Base-by-base conservation (phyloP, 1,140 invertebrate genomes). In the Phymastichus coffea region DNA sequence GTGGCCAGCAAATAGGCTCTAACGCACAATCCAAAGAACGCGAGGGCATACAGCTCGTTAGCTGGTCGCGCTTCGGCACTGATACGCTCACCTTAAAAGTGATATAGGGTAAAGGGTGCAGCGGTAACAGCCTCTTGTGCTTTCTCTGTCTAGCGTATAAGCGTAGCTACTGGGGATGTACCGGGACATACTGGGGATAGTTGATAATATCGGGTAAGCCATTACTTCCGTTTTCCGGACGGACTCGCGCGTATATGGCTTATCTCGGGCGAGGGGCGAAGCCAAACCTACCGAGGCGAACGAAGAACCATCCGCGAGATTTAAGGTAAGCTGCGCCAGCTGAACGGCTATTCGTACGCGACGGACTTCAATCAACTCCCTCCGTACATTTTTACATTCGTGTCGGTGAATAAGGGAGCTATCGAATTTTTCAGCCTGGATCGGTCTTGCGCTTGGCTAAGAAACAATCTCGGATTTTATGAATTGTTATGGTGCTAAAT, bases 121-220 rank as follows among this genome's bases (percentile, higher is more conserved):
- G n/a, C 4, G 47, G 56, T 58, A 43, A 58, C 26, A 51, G 26
- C 37, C 25, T 33, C 38, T 19, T 20, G 15, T 47, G n/a, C 43
- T 15, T 12, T n/a, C 40, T 3, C n/a, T n/a, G n/a, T n/a, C n/a
- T n/a, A n/a, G n/a, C n/a, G n/a, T n/a, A n/a, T n/a, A n/a, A n/a
- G n/a, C n/a, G n/a, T n/a, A n/a, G n/a, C n/a, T n/a, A n/a, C n/a
- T n/a, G n/a, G n/a, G n/a, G n/a, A n/a, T n/a, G n/a, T n/a, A n/a
- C n/a, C n/a, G n/a, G n/a, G n/a, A n/a, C 35, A 28, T 20, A n/a
- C 48, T 22, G 20, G 28, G 41, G 47, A 57, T 61, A 64, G 57
- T 66, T 65, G 66, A 68, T 66, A 64, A 66, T 66, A 68, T 66
- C 64, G 63, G 49, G 55, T 68, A 68, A 66, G 55, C 64, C 63